Percentiles rank a stretch among this genome's conserved stretches.
These are phyloP conservation scores for Thyatira batis DNA, from an alignment of 2,888 invertebrate genomes.

Conservation along the genomic window DNA sequence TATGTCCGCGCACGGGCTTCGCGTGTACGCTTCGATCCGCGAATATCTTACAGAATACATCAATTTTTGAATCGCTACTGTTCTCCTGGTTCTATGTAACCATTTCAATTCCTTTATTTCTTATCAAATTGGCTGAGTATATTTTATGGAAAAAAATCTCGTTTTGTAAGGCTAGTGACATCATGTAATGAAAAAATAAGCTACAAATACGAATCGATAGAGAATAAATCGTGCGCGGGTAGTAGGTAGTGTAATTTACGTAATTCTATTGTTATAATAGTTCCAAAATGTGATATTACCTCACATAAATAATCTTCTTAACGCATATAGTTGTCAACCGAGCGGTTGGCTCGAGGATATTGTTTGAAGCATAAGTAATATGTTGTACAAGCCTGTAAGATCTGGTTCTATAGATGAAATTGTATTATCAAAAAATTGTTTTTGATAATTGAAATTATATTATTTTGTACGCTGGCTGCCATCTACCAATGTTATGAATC, in stretches of 20 bases:
- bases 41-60: background rate
- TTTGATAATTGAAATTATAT: background rate
- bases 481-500: slow-evolving; percentile 60
- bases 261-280: slow-evolving; percentile 41
- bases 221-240: slow-evolving; percentile 36
- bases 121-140: background rate
- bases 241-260: slow-evolving; percentile 65
- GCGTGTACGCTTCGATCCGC: background rate
- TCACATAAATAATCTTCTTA: slow-evolving; percentile 40
- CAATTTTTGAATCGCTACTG: background rate
- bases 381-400: slow-evolving; percentile 13
- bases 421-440: background rate
- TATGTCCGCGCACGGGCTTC: slow-evolving; percentile 22
- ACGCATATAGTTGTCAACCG: slow-evolving; percentile 20
- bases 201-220: slow-evolving; percentile 1
- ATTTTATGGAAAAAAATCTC: background rate
- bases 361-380: slow-evolving; percentile 10
- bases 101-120: background rate
- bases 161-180: background rate
- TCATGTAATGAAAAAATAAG: background rate
- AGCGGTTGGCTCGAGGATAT: slow-evolving; percentile 7
- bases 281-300: slow-evolving; percentile 65
- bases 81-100: background rate
- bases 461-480: slow-evolving; percentile 46
- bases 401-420: slow-evolving; percentile 16